A percentile compares a stretch with the other conserved stretches of the same genome.
phyloP scores from a whole-genome alignment of 2,797 vertebrate species.

The Ceyx erithaca region DNA sequence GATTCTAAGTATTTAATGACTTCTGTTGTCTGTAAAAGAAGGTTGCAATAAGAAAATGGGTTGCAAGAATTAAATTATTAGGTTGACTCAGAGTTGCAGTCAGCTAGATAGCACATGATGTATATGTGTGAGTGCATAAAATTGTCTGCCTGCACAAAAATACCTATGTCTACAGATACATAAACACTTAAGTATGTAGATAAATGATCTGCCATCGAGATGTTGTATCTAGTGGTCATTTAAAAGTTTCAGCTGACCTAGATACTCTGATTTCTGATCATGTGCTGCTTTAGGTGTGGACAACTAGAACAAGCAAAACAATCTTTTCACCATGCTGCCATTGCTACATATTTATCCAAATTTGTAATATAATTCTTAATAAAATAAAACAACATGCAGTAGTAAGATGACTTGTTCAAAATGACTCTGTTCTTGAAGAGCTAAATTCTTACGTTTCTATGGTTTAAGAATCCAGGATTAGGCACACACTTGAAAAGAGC shows the following conservation, averaged over 20 bases:
- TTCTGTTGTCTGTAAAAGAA: not conserved
- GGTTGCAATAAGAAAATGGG: not conserved
- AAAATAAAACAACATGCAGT: not conserved
- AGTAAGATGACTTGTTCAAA: not conserved
- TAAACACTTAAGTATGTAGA: not conserved
- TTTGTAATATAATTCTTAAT: not conserved
- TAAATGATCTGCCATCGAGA: not conserved
- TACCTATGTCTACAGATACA: fast-evolving
- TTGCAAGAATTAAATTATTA: not conserved
- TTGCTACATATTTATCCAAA: not conserved
- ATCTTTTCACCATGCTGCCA: not conserved
- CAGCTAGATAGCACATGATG: fast-evolving
- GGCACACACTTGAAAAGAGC: not conserved
- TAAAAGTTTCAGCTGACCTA: not conserved
- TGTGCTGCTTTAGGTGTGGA: not conserved
- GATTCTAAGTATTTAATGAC: not conserved
- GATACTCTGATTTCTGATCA: fast-evolving
- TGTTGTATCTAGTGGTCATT: not conserved
- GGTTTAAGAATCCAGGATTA: not conserved
- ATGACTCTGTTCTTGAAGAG: not conserved
- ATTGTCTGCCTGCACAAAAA: not conserved
- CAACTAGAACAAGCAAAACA: not conserved
- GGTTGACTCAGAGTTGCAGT: not conserved
- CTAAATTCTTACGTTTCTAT: not conserved
- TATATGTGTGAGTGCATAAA: not conserved